Evolutionary conservation across 2,888 invertebrate genomes (phyloP).

Genomic region (Mylabris sibirica): DNA sequence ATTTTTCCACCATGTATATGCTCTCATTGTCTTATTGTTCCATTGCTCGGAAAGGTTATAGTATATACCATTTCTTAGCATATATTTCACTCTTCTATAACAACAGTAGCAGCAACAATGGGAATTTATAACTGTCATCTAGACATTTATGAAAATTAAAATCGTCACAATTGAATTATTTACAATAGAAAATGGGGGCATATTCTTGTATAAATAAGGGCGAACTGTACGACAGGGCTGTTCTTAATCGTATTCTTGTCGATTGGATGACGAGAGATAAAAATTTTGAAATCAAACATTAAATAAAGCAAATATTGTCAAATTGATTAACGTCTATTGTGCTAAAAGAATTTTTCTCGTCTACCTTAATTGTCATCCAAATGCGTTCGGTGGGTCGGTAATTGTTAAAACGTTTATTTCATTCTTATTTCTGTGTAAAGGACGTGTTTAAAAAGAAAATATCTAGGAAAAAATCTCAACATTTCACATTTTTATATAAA

Average conservation of each 20-base stretch:
- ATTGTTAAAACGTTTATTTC: background rate
- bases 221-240: background rate
- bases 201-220: background rate
- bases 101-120: slow-evolving; percentile 19
- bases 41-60: slow-evolving; percentile 35
- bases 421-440: background rate
- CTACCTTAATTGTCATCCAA: background rate
- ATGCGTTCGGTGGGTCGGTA: background rate
- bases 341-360: background rate
- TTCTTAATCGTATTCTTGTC: background rate
- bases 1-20: slow-evolving; percentile 36
- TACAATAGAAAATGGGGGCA: background rate
- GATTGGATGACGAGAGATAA: background rate
- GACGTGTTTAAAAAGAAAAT: slow-evolving; percentile 18
- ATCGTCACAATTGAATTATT: slow-evolving; percentile 16
- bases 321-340: slow-evolving; percentile 33
- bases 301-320: slow-evolving; percentile 30
- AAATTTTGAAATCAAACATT: slow-evolving; percentile 27
- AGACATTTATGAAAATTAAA: slow-evolving; percentile 23
- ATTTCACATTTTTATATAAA: slow-evolving; percentile 30
- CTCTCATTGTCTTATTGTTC: slow-evolving; percentile 40
- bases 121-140: slow-evolving; percentile 2
- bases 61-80: slow-evolving; percentile 19
- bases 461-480: slow-evolving; percentile 21
- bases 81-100: slow-evolving; percentile 12